Evolutionary conservation across 2,888 invertebrate genomes (phyloP), one percentile per base, ranked within the genome.

Genomic region (Parnassius apollo): DNA sequence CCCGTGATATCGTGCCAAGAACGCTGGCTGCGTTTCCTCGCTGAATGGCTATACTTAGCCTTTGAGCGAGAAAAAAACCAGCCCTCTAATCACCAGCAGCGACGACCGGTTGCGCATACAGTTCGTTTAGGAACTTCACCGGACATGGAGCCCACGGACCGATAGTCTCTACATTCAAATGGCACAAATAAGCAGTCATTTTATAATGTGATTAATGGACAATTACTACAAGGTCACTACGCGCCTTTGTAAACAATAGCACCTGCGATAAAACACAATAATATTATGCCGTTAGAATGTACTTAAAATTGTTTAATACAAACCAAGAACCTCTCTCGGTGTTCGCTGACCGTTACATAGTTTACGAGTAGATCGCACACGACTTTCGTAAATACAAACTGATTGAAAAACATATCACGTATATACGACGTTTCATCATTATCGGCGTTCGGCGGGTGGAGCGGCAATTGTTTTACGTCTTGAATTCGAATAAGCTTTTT

Each of bases 381-480:
- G 51, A 82, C 86, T 89, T 89, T 89, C 88, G 85, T 85, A 86
- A 86, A 85, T 64, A 69, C 67, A 66, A 67, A 75, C 70, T 75
- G 75, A 83, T 88, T 88, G 77, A 82, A 83, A 89, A 81, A 80
- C 82, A 77, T 75, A 85, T 84, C 89, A 88, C 88, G 89, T 82
- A 71, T 3, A 7, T 71, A 59, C 66, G 67, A 44, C 62, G 77
- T 88, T 87, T 85, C 89, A 74, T 77, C 88, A 89, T 72, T 73
- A 75, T 75, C 71, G 75, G 71, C 74, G 75, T 76, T 74, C 76
- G 66, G 50, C 42, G 68, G 64, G 63, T 61, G 68, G 64, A 65
- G 66, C 66, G 62, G 70, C 76, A 71, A 77, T 77, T 76, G 78
- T 76, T 73, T 63, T 54, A 64, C 66, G 68, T 66, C 66, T 69